phyloP scores from a whole-genome alignment of 2,113 vertebrate genomes.

The Grantiella picta region DNA sequence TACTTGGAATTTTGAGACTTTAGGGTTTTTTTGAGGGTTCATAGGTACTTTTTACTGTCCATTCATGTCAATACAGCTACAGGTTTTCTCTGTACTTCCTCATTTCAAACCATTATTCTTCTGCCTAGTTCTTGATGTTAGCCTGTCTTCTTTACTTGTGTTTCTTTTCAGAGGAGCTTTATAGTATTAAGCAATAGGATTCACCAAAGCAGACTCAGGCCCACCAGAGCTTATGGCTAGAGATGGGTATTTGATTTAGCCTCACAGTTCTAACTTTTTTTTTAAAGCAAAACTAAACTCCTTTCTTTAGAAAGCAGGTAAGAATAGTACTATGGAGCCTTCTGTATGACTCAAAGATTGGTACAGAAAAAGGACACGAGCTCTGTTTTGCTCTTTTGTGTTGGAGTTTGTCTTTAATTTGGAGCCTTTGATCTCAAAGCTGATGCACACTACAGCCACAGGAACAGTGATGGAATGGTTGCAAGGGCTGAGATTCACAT shows the following conservation, averaged over 20 bases:
- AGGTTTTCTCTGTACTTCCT: neutral
- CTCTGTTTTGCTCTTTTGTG: neutral
- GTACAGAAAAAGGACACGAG: neutral
- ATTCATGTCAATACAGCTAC: neutral
- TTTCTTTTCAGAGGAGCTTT: neutral
- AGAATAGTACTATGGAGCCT: neutral
- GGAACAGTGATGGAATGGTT: neutral
- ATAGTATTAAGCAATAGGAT: neutral
- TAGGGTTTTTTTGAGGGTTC: neutral
- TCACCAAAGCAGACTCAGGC: neutral
- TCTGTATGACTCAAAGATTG: neutral
- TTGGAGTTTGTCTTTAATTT: neutral
- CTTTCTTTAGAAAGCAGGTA: neutral
- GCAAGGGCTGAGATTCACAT: constrained; percentile 18
- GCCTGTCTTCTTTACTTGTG: neutral
- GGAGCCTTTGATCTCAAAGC: neutral
- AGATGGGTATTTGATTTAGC: neutral
- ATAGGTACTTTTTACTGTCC: neutral
- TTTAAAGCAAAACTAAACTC: neutral
- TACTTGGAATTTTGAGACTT: neutral
- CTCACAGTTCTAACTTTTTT: neutral
- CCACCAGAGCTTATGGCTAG: neutral
- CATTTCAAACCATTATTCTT: neutral
- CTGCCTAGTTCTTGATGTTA: neutral
- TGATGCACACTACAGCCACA: neutral